Conservation (phyloP, 2,797 vertebrate species). For the Mormyrops attenuatus region DNA sequence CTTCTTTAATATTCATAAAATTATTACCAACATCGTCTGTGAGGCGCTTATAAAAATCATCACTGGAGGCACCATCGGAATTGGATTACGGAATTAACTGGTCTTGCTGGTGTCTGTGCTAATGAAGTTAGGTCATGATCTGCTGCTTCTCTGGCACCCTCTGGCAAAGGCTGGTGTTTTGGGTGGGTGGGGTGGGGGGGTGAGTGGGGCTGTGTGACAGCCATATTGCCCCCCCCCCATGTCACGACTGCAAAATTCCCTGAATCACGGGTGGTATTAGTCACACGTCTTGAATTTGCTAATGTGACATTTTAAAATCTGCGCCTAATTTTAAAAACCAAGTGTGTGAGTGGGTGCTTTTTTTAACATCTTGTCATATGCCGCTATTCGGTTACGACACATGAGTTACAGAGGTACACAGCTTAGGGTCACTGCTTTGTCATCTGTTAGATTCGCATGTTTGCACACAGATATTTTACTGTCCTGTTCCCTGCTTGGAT, state of each 20-base stretch:
- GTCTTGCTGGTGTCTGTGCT: not conserved
- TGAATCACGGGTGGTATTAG: not conserved
- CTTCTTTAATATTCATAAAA: constrained; percentile 6
- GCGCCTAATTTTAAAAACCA: not conserved
- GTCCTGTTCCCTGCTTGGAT: not conserved
- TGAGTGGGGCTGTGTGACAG: no score
- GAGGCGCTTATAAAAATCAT: not conserved
- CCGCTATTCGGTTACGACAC: not conserved
- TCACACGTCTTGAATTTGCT: constrained; percentile 6
- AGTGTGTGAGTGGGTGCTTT: not conserved
- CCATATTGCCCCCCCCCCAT: not conserved
- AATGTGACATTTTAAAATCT: constrained; percentile 4
- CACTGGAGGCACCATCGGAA: not conserved
- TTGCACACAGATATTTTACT: not conserved
- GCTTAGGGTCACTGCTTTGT: not conserved
- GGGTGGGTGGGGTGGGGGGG: not conserved
- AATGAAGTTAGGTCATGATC: constrained; percentile 15
- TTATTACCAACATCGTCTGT: not conserved
- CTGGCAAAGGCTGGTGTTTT: not conserved
- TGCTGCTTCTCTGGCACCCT: not conserved
- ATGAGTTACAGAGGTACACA: not conserved
- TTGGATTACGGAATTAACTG: not conserved
- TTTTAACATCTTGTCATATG: not conserved
- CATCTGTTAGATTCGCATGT: not conserved
- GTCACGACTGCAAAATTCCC: not conserved